Evolutionary conservation across 2,113 vertebrate genomes (phyloP).

Genomic region (Carassius auratus): DNA sequence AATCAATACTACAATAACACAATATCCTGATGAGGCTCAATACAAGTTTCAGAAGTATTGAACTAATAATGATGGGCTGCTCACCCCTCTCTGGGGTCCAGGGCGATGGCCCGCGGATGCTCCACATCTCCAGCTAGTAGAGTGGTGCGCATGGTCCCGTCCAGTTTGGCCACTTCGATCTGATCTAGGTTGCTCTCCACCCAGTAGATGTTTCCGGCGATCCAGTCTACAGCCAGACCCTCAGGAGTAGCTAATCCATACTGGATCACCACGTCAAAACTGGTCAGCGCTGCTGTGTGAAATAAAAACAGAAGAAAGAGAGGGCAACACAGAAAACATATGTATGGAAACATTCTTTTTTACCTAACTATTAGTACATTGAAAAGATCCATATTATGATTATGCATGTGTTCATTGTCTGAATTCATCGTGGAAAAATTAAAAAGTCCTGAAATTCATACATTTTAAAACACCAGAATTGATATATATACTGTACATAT

Average conservation of each 20-base stretch:
- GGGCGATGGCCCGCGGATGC: conserved; percentile 92
- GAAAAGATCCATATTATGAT: not conserved
- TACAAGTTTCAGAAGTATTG: not conserved
- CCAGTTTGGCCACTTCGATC: conserved; percentile 95
- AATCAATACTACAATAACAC: not conserved
- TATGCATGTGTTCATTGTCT: not conserved
- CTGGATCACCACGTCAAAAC: conserved; percentile 96
- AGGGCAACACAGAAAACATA: not conserved
- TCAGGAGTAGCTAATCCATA: conserved; percentile 93
- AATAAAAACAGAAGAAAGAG: not conserved
- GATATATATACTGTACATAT: no score
- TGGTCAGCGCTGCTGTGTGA: conserved; percentile 76
- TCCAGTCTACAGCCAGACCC: conserved; percentile 96
- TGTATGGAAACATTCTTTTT: no score
- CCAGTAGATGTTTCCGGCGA: conserved; percentile 99
- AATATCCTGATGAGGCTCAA: not conserved
- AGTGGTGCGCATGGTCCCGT: conserved; percentile 92
- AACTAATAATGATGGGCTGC: not conserved
- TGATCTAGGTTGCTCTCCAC: conserved; percentile 99
- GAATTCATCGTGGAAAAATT: not conserved
- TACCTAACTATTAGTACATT: not conserved
- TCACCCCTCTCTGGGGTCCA: conserved; percentile 94
- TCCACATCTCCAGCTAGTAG: conserved; percentile 95
- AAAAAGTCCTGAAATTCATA: no score
- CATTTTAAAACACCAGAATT: no score